Evolutionary conservation across 2,797 vertebrate genomes (phyloP).

Genomic region (Parotocinclus haroldoi): DNA sequence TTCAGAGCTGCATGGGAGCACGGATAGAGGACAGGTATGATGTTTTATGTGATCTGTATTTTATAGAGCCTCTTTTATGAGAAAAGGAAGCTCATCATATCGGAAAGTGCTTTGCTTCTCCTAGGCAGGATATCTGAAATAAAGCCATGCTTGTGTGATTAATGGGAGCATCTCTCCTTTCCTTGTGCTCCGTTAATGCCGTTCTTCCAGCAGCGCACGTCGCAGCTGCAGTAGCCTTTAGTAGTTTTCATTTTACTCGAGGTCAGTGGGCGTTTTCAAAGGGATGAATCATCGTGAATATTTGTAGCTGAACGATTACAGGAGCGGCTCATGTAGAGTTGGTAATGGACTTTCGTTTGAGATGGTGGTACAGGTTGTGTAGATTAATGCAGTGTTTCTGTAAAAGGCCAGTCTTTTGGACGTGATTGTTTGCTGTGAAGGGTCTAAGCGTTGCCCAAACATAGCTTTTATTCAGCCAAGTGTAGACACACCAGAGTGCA

Average conservation of each 20-base stretch:
- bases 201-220: constrained; percentile 14
- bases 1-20: constrained; percentile 35
- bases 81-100: constrained; percentile 27
- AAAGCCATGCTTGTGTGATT: constrained; percentile 19
- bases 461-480: no score
- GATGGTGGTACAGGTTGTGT: background rate
- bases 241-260: constrained; percentile 37
- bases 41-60: background rate
- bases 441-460: no score
- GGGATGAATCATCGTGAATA: constrained; percentile 22
- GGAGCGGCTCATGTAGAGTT: constrained; percentile 6
- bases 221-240: constrained; percentile 28
- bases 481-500: no score
- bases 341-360: constrained; percentile 2
- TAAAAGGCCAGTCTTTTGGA: no score
- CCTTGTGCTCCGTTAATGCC: constrained; percentile 27
- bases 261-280: constrained; percentile 39
- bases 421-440: no score
- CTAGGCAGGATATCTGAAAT: constrained; percentile 22
- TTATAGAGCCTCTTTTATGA: constrained; percentile 33
- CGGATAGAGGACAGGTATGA: constrained; percentile 32
- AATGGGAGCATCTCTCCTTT: constrained; percentile 17
- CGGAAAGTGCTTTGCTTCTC: constrained; percentile 23
- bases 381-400: no score
- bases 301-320: constrained; percentile 12